These are phyloP conservation scores for Tipula helvola DNA, from an alignment of 2,888 invertebrate species.

Conservation along the genomic window DNA sequence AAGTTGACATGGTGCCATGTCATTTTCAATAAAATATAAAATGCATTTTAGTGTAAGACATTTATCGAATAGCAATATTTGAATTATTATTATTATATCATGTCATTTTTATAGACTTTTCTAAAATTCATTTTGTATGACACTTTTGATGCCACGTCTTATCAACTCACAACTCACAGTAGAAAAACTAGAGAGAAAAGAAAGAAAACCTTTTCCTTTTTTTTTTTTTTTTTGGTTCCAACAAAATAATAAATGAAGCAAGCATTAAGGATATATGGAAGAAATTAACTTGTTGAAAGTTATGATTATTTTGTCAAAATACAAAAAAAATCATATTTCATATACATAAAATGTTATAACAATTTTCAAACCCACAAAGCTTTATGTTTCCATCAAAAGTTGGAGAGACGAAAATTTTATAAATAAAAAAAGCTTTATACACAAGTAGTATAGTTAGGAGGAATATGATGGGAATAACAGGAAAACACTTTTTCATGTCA, in stretches of 20 bases:
- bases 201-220: too few relatives aligned
- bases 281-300: neutral
- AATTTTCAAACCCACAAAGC: neutral
- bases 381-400: neutral
- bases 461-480: neutral
- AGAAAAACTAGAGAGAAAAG: too few relatives aligned
- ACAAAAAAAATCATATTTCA: neutral
- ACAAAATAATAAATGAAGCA: neutral
- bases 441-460: neutral
- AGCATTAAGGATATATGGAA: neutral
- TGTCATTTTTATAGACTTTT: neutral
- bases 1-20: neutral
- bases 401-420: neutral
- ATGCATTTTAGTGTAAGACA: neutral
- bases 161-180: too few relatives aligned
- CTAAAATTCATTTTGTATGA: neutral
- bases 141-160: too few relatives aligned
- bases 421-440: neutral
- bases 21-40: neutral
- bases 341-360: neutral
- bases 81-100: neutral
- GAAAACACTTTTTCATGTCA: neutral
- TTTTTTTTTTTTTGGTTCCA: too few relatives aligned
- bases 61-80: neutral
- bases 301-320: neutral